Evolutionary conservation across 2,797 vertebrate species (phyloP).

Genomic region (Odontamblyopus rebecca): DNA sequence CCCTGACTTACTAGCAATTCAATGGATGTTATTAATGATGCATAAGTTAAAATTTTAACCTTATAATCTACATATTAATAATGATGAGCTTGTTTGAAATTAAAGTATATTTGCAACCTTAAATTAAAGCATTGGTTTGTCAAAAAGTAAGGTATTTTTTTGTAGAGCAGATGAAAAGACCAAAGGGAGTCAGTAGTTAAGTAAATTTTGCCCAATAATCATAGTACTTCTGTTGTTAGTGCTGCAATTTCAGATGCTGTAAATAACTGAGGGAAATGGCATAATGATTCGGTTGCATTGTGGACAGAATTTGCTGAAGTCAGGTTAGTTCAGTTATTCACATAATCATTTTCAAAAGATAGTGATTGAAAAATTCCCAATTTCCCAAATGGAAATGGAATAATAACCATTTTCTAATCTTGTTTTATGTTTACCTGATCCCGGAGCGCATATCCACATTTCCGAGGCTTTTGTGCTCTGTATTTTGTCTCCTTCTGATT

Average conservation of each 20-base stretch:
- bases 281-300: slow-evolving; percentile 52
- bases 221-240: slow-evolving; percentile 1
- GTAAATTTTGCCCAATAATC: background rate
- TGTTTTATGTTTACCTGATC: slow-evolving; percentile 78
- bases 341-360: slow-evolving; percentile 28
- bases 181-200: background rate
- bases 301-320: slow-evolving; percentile 44
- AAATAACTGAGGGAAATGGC: slow-evolving; percentile 37
- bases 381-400: slow-evolving; percentile 63
- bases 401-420: slow-evolving; percentile 71
- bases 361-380: slow-evolving; percentile 33
- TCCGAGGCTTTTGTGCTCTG: slow-evolving; percentile 58
- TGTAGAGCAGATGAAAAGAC: too few species aligned
- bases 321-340: background rate
- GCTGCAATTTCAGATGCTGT: slow-evolving; percentile 27
- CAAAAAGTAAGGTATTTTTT: too few species aligned
- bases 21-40: background rate
- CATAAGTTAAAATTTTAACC: background rate
- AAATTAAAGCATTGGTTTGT: too few species aligned
- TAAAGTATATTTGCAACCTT: too few species aligned
- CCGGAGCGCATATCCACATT: slow-evolving; percentile 68
- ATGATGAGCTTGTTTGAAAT: too few species aligned
- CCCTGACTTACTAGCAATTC: background rate
- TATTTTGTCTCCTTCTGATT: slow-evolving; percentile 73
- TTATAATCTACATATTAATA: too few species aligned